These are phyloP conservation scores for Sarcophaga caerulescens DNA, from an alignment of 2,888 invertebrate genomes.

Conservation along the genomic window DNA sequence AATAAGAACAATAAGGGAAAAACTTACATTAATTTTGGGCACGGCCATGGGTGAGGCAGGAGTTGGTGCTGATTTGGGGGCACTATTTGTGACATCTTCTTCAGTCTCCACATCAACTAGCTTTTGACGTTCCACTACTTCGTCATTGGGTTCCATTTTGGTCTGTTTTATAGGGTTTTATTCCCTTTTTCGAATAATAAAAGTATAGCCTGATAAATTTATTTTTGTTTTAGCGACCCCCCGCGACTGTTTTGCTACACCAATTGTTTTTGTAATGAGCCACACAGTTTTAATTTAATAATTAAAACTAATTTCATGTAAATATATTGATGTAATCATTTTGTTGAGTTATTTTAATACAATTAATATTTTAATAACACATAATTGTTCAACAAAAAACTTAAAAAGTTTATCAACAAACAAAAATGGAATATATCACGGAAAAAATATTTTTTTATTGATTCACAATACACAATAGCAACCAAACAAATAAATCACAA, in stretches of 20 bases:
- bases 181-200: constrained; percentile 51
- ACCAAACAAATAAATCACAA: constrained; percentile 14
- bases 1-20: not conserved
- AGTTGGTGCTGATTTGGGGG: constrained; percentile 79
- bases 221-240: not conserved
- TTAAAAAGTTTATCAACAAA: constrained; percentile 55
- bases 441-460: constrained; percentile 30
- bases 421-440: constrained; percentile 27
- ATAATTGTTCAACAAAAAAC: constrained; percentile 37
- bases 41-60: constrained; percentile 79
- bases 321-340: constrained; percentile 23
- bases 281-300: not conserved
- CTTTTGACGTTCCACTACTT: constrained; percentile 81
- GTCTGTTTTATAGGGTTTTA: constrained; percentile 79
- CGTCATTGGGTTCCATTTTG: constrained; percentile 81
- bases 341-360: not conserved
- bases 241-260: too few species aligned
- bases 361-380: not conserved
- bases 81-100: constrained; percentile 77
- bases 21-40: constrained; percentile 76
- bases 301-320: not conserved
- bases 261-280: not conserved
- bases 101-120: constrained; percentile 81
- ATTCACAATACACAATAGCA: constrained; percentile 49
- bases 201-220: not conserved